A percentile compares a stretch with the other conserved stretches of the same genome.
phyloP scores from a whole-genome alignment of 2,797 vertebrate species.

The Euphonia xanthogaster region DNA sequence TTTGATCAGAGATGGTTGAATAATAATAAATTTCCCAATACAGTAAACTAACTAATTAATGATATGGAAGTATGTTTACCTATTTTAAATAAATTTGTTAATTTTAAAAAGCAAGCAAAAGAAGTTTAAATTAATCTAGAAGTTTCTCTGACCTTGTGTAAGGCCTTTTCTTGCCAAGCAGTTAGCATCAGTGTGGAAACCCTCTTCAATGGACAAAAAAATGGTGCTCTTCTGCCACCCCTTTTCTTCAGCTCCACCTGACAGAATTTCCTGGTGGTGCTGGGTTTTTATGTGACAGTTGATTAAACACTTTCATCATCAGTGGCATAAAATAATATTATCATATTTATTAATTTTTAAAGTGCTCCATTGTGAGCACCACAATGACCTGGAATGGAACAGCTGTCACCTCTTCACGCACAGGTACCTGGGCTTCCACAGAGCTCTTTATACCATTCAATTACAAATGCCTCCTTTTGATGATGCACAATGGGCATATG shows the following conservation, averaged over 20 bases:
- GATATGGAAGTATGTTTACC: not conserved
- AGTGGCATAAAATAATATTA: constrained; percentile 48
- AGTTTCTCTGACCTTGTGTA: not conserved
- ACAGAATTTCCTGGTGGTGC: constrained; percentile 9
- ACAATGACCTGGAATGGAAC: constrained; percentile 67
- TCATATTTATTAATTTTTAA: constrained; percentile 75
- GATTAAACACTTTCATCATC: constrained; percentile 59
- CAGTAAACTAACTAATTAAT: not conserved
- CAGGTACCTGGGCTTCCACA: constrained; percentile 32
- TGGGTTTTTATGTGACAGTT: not conserved
- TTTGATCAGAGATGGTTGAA: not conserved
- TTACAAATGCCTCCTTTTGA: constrained; percentile 18
- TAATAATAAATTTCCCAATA: not conserved
- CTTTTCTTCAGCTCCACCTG: constrained; percentile 9
- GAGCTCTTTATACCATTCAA: constrained; percentile 45
- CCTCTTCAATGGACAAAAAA: not conserved
- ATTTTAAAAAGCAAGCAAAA: not conserved
- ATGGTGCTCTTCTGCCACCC: not conserved
- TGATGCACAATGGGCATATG: constrained; percentile 8
- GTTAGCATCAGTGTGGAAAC: not conserved
- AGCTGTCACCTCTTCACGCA: constrained; percentile 63
- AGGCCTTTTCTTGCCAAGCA: not conserved
- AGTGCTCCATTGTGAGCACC: constrained; percentile 55
- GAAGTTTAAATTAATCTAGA: not conserved
- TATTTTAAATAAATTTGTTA: not conserved